These are phyloP conservation scores for Phyllotreta striolata DNA, from an alignment of 2,888 invertebrate genomes.

Conservation along the genomic window DNA sequence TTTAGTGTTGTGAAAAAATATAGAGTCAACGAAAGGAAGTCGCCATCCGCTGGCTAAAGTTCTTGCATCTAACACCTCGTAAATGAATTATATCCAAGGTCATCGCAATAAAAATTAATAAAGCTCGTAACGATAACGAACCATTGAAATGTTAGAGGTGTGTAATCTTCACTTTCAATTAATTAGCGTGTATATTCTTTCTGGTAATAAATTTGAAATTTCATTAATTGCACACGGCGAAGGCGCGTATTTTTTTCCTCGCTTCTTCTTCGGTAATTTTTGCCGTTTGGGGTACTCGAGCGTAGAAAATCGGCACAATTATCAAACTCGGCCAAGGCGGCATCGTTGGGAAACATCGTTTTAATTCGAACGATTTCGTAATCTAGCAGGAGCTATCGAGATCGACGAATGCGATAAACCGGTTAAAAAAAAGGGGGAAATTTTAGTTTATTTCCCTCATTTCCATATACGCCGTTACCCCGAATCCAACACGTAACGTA, in stretches of 20 bases:
- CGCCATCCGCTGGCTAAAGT: constrained; percentile 6
- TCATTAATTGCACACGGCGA: constrained; percentile 38
- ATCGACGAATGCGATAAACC: constrained; percentile 4
- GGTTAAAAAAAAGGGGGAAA: constrained; percentile 1
- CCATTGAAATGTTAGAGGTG: constrained; percentile 37
- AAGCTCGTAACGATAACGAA: constrained; percentile 32
- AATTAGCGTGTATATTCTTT: constrained; percentile 40
- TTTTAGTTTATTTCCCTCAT: constrained; percentile 1
- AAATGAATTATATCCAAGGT: constrained; percentile 33
- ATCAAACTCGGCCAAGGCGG: constrained; percentile 52
- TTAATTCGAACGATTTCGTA: constrained; percentile 32
- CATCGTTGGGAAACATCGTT: constrained; percentile 30
- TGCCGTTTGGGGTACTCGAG: constrained; percentile 43
- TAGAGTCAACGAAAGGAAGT: constrained; percentile 3
- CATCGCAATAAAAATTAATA: constrained; percentile 36
- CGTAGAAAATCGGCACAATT: constrained; percentile 51
- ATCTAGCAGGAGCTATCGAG: constrained; percentile 20
- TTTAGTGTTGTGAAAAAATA: constrained; percentile 2
- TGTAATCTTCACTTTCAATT: constrained; percentile 43
- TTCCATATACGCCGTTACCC: too few species aligned
- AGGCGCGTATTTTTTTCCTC: constrained; percentile 42
- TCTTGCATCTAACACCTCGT: constrained; percentile 30
- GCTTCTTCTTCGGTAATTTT: constrained; percentile 48
- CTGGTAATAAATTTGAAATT: constrained; percentile 35
- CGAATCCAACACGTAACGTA: too few species aligned